Percentiles rank a stretch among this genome's conserved stretches.
phyloP scores from a whole-genome alignment of 1,140 invertebrate genomes.

The Adoxophyes honmai region DNA sequence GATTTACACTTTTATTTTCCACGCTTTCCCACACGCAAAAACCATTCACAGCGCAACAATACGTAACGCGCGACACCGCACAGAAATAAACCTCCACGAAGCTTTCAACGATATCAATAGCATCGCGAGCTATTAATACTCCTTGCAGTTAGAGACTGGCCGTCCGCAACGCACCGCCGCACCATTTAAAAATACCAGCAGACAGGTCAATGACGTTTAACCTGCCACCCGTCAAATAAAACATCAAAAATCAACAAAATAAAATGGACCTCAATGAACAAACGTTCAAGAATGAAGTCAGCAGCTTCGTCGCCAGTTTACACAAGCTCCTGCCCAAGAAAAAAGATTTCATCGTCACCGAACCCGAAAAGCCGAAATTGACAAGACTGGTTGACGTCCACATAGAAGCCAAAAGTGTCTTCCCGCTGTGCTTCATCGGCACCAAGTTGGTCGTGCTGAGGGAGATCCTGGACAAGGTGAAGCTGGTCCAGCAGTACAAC shows the following conservation, averaged over 20 bases:
- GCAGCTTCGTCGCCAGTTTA: slow-evolving; percentile 48
- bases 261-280: slow-evolving; percentile 64
- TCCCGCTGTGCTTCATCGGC: slow-evolving; percentile 61
- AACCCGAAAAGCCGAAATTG: slow-evolving; percentile 35
- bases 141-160: slow-evolving; percentile 50
- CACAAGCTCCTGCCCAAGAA: slow-evolving; percentile 60
- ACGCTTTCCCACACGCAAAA: not conserved
- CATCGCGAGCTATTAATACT: slow-evolving; percentile 50
- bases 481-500: slow-evolving; percentile 62
- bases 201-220: slow-evolving; percentile 59
- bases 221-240: slow-evolving; percentile 44
- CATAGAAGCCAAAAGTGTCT: slow-evolving; percentile 57
- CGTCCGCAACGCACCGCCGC: slow-evolving; percentile 31
- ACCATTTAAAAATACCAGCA: slow-evolving; percentile 49
- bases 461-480: slow-evolving; percentile 56
- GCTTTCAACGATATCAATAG: slow-evolving; percentile 21
- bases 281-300: slow-evolving; percentile 55
- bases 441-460: slow-evolving; percentile 54
- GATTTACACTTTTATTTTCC: not conserved
- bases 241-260: slow-evolving; percentile 38
- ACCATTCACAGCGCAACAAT: not conserved
- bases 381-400: slow-evolving; percentile 55
- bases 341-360: slow-evolving; percentile 50
- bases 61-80: not conserved
- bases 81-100: slow-evolving; percentile 22